Conservation (phyloP, 2,888 invertebrate genomes). For the Drosophila suboccidentalis region DNA sequence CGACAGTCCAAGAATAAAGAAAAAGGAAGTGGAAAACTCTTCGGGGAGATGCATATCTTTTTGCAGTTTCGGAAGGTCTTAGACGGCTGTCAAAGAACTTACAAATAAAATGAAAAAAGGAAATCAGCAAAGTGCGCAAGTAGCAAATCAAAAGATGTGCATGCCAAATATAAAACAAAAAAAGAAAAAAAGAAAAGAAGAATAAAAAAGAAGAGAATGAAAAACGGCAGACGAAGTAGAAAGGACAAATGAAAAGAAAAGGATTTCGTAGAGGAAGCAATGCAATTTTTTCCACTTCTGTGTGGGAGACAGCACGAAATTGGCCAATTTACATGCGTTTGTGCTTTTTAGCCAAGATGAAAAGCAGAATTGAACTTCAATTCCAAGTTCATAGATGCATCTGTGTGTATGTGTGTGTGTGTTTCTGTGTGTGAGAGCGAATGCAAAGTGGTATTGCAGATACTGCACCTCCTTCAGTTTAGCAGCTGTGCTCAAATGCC, state of each 20-base stretch:
- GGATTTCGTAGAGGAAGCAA: slow-evolving; percentile 54
- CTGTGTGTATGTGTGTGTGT: slow-evolving; percentile 33
- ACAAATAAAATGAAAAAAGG: slow-evolving; percentile 54
- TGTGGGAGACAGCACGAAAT: slow-evolving; percentile 59
- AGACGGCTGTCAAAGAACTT: slow-evolving; percentile 59
- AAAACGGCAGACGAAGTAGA: slow-evolving; percentile 15
- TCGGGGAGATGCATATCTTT: slow-evolving; percentile 34
- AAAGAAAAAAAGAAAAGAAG: not conserved
- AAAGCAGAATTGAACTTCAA: slow-evolving; percentile 70
- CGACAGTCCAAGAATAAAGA: slow-evolving; percentile 16
- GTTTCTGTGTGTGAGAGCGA: slow-evolving; percentile 19
- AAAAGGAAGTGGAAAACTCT: slow-evolving; percentile 26
- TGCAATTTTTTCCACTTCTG: slow-evolving; percentile 37
- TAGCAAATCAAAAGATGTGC: slow-evolving; percentile 66
- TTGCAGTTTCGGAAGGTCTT: slow-evolving; percentile 31
- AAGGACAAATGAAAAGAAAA: slow-evolving; percentile 60
- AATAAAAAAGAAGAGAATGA: not conserved
- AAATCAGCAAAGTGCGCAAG: slow-evolving; percentile 67
- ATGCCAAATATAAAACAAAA: slow-evolving; percentile 16
- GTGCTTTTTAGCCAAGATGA: slow-evolving; percentile 52
- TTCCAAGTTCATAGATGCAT: slow-evolving; percentile 47
- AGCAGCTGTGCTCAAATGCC: slow-evolving; percentile 57
- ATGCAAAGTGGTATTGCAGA: slow-evolving; percentile 66
- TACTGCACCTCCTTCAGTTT: slow-evolving; percentile 36
- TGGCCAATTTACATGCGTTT: slow-evolving; percentile 81